A percentile compares a stretch with the other conserved stretches of the same genome.
These are phyloP conservation scores for Mythimna lalbum DNA, from an alignment of 2,888 invertebrate genomes.

Conservation along the genomic window DNA sequence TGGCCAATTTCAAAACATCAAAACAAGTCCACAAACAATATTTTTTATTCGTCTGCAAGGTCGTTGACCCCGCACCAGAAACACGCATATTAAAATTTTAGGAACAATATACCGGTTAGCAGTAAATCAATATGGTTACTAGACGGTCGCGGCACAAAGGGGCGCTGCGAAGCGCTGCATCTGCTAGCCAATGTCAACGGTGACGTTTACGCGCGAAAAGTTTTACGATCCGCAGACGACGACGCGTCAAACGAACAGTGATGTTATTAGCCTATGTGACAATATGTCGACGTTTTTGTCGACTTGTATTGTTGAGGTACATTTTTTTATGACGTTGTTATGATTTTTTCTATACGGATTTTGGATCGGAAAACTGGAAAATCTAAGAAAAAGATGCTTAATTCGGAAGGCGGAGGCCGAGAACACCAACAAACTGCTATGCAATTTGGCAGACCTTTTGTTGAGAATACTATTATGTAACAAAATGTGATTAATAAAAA, in stretches of 20 bases:
- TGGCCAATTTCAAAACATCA: constrained; percentile 6
- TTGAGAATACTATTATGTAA: neutral
- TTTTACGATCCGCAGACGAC: constrained; percentile 89
- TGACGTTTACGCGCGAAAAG: constrained; percentile 90
- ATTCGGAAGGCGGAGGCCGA: no score
- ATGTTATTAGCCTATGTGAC: constrained; percentile 66
- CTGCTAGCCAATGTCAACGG: constrained; percentile 86
- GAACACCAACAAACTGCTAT: no score
- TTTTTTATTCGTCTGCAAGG: constrained; percentile 34
- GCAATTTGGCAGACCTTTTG: no score
- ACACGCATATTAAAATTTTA: constrained; percentile 67
- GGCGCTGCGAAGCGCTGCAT: constrained; percentile 85
- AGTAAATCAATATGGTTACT: constrained; percentile 83
- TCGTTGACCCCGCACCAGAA: constrained; percentile 43
- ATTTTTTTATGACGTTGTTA: neutral
- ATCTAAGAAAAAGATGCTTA: neutral
- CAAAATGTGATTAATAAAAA: no score
- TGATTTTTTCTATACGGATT: neutral
- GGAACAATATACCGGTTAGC: constrained; percentile 71
- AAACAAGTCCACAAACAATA: constrained; percentile 22
- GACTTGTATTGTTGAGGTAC: neutral
- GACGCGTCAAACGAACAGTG: constrained; percentile 82
- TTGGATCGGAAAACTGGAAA: neutral
- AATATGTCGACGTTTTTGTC: constrained; percentile 60
- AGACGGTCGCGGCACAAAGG: constrained; percentile 82